Conservation (phyloP, 2,113 vertebrate genomes). For the Bufo bufo region DNA sequence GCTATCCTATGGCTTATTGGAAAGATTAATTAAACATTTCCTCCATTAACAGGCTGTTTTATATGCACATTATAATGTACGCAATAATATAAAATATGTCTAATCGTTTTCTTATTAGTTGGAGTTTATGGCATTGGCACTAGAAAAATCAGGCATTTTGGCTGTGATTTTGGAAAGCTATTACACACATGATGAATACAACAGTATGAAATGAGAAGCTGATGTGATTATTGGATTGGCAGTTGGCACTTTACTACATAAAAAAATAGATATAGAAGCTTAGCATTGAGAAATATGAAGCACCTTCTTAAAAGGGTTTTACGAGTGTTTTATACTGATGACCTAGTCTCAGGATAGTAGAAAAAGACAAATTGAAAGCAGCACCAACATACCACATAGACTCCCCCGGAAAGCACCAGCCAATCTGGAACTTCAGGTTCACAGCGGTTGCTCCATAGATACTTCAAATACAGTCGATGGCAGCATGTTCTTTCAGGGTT, state of each 20-base stretch:
- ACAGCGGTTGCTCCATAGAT: no score
- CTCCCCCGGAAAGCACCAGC: no score
- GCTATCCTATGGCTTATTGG: neutral
- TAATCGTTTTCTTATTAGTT: neutral
- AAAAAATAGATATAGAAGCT: neutral
- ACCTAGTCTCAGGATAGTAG: no score
- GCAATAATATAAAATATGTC: conserved; percentile 1
- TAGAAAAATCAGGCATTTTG: neutral
- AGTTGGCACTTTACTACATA: neutral
- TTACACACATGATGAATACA: conserved; percentile 14
- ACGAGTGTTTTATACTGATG: no score
- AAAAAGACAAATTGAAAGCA: no score
- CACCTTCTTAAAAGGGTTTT: no score
- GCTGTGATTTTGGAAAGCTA: neutral
- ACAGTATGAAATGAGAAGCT: neutral
- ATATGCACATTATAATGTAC: neutral
- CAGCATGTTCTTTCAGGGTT: no score
- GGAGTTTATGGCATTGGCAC: neutral
- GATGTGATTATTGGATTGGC: neutral
- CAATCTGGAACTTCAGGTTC: no score
- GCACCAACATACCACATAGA: no score
- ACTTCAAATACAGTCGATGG: no score
- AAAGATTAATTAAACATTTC: conserved; percentile 14
- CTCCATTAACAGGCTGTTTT: neutral
- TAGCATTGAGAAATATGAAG: no score